These are phyloP conservation scores for Rugalucina vietnamica DNA, from an alignment of 2,888 invertebrate genomes.

Conservation along the genomic window DNA sequence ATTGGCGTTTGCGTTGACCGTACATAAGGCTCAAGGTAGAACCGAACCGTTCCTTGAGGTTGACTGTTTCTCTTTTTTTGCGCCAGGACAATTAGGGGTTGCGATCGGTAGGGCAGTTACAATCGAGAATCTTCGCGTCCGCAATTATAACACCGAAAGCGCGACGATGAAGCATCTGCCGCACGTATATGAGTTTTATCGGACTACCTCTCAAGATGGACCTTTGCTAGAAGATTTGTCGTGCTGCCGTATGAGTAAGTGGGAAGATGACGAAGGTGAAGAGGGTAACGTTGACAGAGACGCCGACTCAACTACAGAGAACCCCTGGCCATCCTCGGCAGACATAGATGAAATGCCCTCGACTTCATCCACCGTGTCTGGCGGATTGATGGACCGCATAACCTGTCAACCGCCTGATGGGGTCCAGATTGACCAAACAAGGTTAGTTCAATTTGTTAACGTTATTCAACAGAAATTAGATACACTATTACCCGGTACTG, in stretches of 20 bases:
- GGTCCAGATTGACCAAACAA: neutral
- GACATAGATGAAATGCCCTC: too few species aligned
- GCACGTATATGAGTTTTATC: neutral
- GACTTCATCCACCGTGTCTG: too few species aligned
- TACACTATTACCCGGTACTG: neutral
- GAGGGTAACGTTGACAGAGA: too few species aligned
- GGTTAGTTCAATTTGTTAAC: neutral
- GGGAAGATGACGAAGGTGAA: too few species aligned
- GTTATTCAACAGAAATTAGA: neutral
- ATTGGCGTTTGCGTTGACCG: slow-evolving; percentile 37
- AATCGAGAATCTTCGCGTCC: slow-evolving; percentile 12
- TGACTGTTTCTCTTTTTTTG: slow-evolving; percentile 32
- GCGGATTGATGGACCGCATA: neutral
- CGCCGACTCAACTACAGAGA: too few species aligned
- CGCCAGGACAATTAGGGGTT: slow-evolving; percentile 37
- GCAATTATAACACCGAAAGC: neutral
- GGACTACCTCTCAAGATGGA: too few species aligned
- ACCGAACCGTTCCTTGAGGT: slow-evolving; percentile 30
- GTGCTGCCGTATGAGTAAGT: too few species aligned
- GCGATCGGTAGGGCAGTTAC: slow-evolving; percentile 33
- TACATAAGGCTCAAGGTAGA: slow-evolving; percentile 43
- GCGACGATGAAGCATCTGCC: neutral
- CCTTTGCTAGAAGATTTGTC: neutral
- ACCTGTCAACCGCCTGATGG: neutral
- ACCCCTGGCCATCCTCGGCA: too few species aligned